Conservation (phyloP, 2,113 vertebrate genomes). For the Falcunculus frontatus region DNA sequence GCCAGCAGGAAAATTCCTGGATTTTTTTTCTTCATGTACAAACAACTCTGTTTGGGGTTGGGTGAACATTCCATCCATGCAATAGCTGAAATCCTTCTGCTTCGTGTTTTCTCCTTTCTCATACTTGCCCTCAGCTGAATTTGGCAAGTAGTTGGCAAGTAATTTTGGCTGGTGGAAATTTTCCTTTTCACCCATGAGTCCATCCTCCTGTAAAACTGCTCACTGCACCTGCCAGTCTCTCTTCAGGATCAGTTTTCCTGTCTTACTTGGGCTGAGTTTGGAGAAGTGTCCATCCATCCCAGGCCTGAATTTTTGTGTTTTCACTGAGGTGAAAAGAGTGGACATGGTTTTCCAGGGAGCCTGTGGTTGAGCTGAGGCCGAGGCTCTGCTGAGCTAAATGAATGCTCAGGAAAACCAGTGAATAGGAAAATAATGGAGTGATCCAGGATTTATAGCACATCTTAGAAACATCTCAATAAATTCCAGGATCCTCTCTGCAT, state of each 20-base stretch:
- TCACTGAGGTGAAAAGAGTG: neutral
- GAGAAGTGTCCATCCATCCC: neutral
- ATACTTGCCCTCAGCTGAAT: neutral
- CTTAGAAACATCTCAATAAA: conserved; percentile 21
- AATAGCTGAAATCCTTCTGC: neutral
- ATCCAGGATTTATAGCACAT: conserved; percentile 42
- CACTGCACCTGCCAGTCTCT: accelerated
- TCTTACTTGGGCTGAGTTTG: neutral
- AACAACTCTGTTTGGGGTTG: neutral
- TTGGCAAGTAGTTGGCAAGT: neutral
- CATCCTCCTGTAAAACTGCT: neutral
- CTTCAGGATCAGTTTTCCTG: neutral
- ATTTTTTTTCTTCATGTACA: no score
- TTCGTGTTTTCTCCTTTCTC: neutral
- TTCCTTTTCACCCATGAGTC: neutral
- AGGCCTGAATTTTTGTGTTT: neutral
- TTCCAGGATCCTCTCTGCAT: neutral
- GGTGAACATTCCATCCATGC: neutral
- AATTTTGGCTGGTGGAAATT: neutral
- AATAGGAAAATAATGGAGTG: conserved; percentile 39
- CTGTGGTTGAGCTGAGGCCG: neutral
- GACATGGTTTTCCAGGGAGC: accelerated
- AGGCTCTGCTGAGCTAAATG: neutral
- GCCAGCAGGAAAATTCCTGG: neutral
- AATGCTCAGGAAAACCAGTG: conserved; percentile 30